Conservation (phyloP, 2,797 vertebrate species). For the Monodelphis domestica region DNA sequence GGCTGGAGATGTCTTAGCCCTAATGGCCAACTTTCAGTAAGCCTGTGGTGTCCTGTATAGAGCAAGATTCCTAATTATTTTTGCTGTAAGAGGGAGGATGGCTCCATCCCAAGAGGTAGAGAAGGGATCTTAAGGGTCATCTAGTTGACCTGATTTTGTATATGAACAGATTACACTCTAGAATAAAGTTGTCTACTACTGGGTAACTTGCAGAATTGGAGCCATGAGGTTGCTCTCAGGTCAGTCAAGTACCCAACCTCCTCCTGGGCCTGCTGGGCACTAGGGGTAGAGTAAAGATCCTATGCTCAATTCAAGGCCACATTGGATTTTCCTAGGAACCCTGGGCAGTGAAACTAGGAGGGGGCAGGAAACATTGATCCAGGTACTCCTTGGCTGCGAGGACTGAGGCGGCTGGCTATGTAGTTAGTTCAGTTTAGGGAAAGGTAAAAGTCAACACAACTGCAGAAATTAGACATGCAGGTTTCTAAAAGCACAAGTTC, state of each 20-base stretch:
- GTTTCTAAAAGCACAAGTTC: not conserved
- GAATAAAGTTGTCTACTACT: not conserved
- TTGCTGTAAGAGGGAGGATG: not conserved
- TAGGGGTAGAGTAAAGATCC: not conserved
- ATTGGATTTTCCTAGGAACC: not conserved
- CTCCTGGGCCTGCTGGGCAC: not conserved
- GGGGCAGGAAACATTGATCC: not conserved
- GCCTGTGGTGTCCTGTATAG: not conserved
- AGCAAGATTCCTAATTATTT: not conserved
- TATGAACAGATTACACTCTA: not conserved
- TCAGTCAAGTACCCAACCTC: not conserved
- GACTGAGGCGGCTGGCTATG: not conserved
- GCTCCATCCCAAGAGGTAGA: not conserved
- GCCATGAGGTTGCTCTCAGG: not conserved
- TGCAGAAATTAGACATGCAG: not conserved
- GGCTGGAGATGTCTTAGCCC: no score
- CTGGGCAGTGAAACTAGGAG: not conserved
- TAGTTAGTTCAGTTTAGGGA: no score
- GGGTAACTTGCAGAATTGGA: not conserved
- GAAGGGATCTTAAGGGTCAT: not conserved
- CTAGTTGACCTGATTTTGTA: not conserved
- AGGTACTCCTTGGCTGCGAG: not conserved
- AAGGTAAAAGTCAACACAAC: not conserved
- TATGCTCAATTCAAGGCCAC: not conserved
- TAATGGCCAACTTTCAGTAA: not conserved